phyloP scores from a whole-genome alignment of 2,113 vertebrate genomes.

The Brachionichthys hirsutus region DNA sequence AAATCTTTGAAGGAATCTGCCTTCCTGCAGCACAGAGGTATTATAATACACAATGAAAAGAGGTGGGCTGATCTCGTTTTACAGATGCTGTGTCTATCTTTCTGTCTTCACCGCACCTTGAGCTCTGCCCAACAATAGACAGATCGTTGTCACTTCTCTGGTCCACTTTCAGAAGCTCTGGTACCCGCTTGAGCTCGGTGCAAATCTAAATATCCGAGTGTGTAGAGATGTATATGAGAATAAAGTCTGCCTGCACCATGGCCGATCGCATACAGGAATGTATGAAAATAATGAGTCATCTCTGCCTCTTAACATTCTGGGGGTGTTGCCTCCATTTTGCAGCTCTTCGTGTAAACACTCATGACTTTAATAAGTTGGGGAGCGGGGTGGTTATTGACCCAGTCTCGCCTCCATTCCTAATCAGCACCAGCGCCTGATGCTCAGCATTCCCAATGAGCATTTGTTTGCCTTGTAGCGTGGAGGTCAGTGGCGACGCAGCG shows the following conservation, averaged over 20 bases:
- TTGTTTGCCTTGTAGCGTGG: slow-evolving; percentile 56
- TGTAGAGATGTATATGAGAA: background rate
- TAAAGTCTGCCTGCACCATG: slow-evolving; percentile 11
- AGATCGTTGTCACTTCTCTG: too few species aligned
- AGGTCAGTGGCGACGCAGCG: slow-evolving; percentile 32
- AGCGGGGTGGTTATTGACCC: slow-evolving; percentile 73
- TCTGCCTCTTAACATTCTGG: slow-evolving; percentile 68
- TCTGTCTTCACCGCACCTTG: too few species aligned
- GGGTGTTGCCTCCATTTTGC: slow-evolving; percentile 60
- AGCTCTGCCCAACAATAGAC: too few species aligned
- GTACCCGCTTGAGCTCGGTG: too few species aligned
- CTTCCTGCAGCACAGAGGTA: too few species aligned
- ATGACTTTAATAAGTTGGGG: slow-evolving; percentile 73
- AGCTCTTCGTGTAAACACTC: slow-evolving; percentile 76
- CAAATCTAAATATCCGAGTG: background rate
- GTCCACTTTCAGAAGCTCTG: too few species aligned
- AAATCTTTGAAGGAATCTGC: too few species aligned
- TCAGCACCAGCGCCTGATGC: slow-evolving; percentile 61
- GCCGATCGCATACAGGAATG: slow-evolving; percentile 53
- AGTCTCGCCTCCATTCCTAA: slow-evolving; percentile 74
- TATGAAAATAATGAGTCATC: slow-evolving; percentile 61
- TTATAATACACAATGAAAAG: too few species aligned
- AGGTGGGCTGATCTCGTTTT: too few species aligned
- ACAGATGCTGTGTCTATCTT: too few species aligned
- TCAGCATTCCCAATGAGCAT: slow-evolving; percentile 66